These are phyloP conservation scores for Ophraella communa DNA, from an alignment of 2,888 invertebrate species.

Conservation along the genomic window DNA sequence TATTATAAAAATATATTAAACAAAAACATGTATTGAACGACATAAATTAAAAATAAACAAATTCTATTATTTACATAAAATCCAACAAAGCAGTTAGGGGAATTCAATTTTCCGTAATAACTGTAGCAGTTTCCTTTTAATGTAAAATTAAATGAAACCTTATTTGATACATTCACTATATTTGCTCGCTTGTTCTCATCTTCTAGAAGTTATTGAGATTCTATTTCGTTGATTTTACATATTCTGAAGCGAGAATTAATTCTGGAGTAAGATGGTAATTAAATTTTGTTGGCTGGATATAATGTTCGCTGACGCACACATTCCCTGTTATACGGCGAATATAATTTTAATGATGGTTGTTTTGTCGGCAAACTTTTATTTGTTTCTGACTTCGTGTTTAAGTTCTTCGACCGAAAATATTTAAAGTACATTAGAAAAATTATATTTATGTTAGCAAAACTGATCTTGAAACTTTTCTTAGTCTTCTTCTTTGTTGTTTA, in stretches of 20 bases:
- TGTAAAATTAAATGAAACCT: slow-evolving; percentile 27
- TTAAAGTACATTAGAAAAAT: background rate
- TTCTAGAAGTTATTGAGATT: slow-evolving; percentile 32
- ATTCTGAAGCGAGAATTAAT: slow-evolving; percentile 35
- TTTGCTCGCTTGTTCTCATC: slow-evolving; percentile 27
- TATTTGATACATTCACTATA: slow-evolving; percentile 15
- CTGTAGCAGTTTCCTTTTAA: background rate
- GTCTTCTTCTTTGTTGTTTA: no score
- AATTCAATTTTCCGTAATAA: slow-evolving; percentile 3
- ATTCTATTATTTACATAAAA: background rate
- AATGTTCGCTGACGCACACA: slow-evolving; percentile 36
- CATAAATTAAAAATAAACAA: background rate
- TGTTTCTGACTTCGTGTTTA: slow-evolving; percentile 11
- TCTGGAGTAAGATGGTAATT: slow-evolving; percentile 45
- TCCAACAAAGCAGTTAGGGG: background rate
- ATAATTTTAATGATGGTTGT: slow-evolving; percentile 22
- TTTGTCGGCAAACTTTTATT: slow-evolving; percentile 17
- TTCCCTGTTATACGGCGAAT: slow-evolving; percentile 6
- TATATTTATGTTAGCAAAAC: background rate
- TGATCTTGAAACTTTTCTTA: background rate
- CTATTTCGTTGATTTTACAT: slow-evolving; percentile 37
- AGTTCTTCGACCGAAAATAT: background rate
- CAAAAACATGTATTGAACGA: background rate
- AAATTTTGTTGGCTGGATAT: slow-evolving; percentile 45
- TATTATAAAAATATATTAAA: no score